phyloP scores from a whole-genome alignment of 2,888 invertebrate species.

The Dryococelus australis region DNA sequence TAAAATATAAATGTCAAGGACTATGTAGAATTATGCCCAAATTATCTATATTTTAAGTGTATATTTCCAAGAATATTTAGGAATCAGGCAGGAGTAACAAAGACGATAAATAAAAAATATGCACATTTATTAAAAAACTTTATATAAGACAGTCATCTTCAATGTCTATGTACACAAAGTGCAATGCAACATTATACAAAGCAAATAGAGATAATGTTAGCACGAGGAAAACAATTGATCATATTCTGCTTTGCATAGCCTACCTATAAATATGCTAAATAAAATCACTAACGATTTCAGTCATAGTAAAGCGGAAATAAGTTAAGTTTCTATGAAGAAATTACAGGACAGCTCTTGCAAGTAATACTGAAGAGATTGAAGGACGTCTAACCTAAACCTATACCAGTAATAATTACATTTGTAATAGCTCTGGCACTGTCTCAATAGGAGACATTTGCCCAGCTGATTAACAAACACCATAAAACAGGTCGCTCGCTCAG shows the following conservation, averaged over 20 bases:
- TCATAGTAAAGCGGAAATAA: background rate
- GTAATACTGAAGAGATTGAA: constrained; percentile 26
- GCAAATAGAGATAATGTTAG: background rate
- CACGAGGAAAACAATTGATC: background rate
- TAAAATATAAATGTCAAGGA: too few relatives aligned
- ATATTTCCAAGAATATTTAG: background rate
- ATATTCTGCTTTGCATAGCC: constrained; percentile 4
- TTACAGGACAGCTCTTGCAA: background rate
- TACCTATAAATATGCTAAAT: background rate
- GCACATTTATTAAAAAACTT: background rate
- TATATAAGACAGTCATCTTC: background rate
- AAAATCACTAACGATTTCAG: background rate
- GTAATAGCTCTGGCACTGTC: constrained; percentile 29
- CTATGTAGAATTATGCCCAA: too few relatives aligned
- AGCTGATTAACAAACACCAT: constrained; percentile 21
- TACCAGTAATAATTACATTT: constrained; percentile 12
- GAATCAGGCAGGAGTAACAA: background rate
- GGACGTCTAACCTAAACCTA: background rate
- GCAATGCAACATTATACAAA: background rate
- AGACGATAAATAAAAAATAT: background rate
- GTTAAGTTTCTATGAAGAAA: background rate
- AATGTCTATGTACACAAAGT: background rate
- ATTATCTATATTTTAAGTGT: too few relatives aligned
- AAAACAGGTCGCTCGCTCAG: constrained; percentile 23
- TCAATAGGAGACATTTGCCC: constrained; percentile 23